phyloP scores from a whole-genome alignment of 2,888 invertebrate genomes.

The Mythimna vitellina region DNA sequence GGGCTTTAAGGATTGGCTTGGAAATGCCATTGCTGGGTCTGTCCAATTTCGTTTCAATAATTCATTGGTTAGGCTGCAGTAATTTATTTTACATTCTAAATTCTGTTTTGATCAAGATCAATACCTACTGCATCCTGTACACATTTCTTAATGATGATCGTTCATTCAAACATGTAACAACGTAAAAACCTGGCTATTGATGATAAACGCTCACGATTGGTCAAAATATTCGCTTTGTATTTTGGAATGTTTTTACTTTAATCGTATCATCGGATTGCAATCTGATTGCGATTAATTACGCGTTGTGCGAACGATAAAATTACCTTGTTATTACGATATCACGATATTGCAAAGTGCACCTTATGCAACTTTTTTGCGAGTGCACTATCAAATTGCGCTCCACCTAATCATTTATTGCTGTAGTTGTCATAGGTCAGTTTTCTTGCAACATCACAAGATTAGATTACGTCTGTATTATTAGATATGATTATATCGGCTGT shows the following conservation, averaged over 20 bases:
- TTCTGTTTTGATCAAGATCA: constrained; percentile 1
- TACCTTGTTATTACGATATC: constrained; percentile 59
- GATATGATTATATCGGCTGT: constrained; percentile 64
- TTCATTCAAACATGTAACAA: not conserved
- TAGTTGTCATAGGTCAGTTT: constrained; percentile 87
- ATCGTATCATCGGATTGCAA: constrained; percentile 41
- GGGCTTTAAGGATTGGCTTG: constrained; percentile 4
- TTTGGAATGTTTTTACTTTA: constrained; percentile 32
- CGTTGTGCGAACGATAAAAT: constrained; percentile 52
- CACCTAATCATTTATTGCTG: constrained; percentile 72
- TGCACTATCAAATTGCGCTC: constrained; percentile 75
- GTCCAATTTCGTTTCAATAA: not conserved
- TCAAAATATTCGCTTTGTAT: constrained; percentile 19
- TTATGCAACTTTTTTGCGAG: constrained; percentile 81
- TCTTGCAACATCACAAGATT: constrained; percentile 79
- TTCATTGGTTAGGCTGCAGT: not conserved
- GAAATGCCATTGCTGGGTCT: not conserved
- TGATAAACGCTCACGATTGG: constrained; percentile 20
- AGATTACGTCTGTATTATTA: constrained; percentile 81
- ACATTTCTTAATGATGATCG: not conserved
- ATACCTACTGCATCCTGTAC: not conserved
- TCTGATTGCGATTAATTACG: constrained; percentile 58
- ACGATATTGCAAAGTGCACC: constrained; percentile 57
- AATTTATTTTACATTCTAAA: not conserved
- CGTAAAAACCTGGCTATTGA: constrained; percentile 3